These are phyloP conservation scores for Coptotermes formosanus DNA, from an alignment of 1,140 invertebrate genomes.

Conservation along the genomic window DNA sequence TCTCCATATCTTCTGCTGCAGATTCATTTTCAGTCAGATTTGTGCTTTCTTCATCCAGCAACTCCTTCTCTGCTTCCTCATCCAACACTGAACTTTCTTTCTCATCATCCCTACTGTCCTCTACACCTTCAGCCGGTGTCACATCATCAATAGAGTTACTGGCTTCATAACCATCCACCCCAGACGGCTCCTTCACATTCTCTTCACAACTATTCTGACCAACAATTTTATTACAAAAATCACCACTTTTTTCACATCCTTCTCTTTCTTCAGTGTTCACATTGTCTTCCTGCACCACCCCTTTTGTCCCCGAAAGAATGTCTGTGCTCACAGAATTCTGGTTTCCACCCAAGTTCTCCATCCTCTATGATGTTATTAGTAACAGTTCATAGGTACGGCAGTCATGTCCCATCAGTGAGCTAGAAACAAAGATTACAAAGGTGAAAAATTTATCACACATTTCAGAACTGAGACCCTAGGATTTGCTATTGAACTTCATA, in stretches of 20 bases:
- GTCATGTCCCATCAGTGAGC: not conserved
- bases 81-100: not conserved
- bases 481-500: too few species aligned
- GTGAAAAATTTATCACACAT: too few species aligned
- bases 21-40: not conserved
- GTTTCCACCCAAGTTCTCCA: not conserved
- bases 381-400: not conserved
- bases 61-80: not conserved
- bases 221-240: not conserved
- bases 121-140: not conserved
- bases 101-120: not conserved
- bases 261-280: not conserved
- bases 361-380: not conserved
- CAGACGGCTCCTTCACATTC: not conserved
- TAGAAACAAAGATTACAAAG: not conserved
- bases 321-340: not conserved
- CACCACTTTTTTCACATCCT: not conserved
- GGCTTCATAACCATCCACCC: not conserved
- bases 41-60: not conserved
- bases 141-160: not conserved
- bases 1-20: not conserved
- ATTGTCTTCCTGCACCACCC: not conserved
- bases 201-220: not conserved
- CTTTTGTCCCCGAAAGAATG: not conserved
- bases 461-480: too few species aligned